These are phyloP conservation scores for Tyria jacobaeae DNA, from an alignment of 2,888 invertebrate species.

Conservation along the genomic window DNA sequence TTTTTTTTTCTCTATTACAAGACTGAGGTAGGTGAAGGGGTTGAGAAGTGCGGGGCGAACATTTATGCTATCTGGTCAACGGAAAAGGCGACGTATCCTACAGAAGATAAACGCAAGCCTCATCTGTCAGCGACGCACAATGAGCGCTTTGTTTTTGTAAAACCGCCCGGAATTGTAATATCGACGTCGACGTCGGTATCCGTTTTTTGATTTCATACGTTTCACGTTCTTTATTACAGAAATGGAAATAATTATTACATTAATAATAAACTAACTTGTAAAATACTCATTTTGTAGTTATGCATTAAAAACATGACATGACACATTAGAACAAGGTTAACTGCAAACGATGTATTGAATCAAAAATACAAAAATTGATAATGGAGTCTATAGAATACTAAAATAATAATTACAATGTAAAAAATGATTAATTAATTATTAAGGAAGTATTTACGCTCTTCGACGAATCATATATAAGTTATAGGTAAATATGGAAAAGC, in stretches of 20 bases:
- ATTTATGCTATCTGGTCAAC: conserved; percentile 50
- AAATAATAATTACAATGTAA: too few species aligned
- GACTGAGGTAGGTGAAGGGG: conserved; percentile 19
- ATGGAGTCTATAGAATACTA: too few species aligned
- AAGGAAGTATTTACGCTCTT: too few species aligned
- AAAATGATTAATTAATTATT: too few species aligned
- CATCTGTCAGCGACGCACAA: conserved; percentile 53
- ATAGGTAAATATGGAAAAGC: too few species aligned
- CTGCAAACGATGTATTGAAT: too few species aligned
- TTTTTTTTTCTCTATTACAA: conserved; percentile 27
- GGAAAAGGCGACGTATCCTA: conserved; percentile 73
- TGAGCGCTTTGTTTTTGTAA: conserved; percentile 33
- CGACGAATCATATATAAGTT: too few species aligned
- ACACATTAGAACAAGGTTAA: too few species aligned
- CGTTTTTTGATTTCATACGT: background rate
- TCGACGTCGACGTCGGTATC: conserved; percentile 11
- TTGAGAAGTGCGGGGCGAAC: conserved; percentile 10
- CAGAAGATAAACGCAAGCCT: conserved; percentile 69
- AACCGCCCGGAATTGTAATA: conserved; percentile 24
- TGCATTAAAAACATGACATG: too few species aligned
- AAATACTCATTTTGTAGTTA: too few species aligned
- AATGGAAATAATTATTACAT: background rate
- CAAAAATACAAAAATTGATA: too few species aligned
- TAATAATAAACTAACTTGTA: too few species aligned
- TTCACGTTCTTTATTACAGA: background rate